Percentiles rank a stretch among this genome's conserved stretches.
Evolutionary conservation across 2,797 vertebrate species (phyloP).

Genomic region (Anableps anableps): DNA sequence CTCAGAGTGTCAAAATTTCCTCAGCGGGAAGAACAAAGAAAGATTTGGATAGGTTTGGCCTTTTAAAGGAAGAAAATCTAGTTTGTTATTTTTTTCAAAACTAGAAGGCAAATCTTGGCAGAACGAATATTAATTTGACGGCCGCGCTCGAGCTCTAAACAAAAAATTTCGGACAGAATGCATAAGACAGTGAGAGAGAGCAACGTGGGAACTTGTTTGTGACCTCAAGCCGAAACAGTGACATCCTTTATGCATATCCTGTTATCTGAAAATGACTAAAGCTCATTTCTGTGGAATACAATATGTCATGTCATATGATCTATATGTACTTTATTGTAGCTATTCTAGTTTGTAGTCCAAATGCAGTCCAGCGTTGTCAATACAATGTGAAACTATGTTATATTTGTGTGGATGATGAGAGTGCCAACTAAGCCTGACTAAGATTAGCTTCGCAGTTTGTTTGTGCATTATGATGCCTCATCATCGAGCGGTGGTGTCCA

Average conservation of each 20-base stretch:
- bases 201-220: constrained; percentile 77
- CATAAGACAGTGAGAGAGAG: constrained; percentile 64
- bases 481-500: constrained; percentile 85
- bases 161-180: constrained; percentile 65
- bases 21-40: constrained; percentile 66
- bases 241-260: constrained; percentile 84
- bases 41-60: constrained; percentile 57
- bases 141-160: constrained; percentile 61
- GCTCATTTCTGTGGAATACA: constrained; percentile 86
- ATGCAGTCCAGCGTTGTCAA: constrained; percentile 88
- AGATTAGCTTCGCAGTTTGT: constrained; percentile 88
- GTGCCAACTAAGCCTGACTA: constrained; percentile 88
- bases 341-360: constrained; percentile 90
- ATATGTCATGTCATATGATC: constrained; percentile 88
- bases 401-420: constrained; percentile 88
- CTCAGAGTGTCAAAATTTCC: constrained; percentile 74
- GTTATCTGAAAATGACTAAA: constrained; percentile 85
- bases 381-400: constrained; percentile 89
- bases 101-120: constrained; percentile 64
- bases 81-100: constrained; percentile 58
- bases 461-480: constrained; percentile 87
- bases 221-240: constrained; percentile 84
- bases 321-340: constrained; percentile 89
- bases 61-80: constrained; percentile 53
- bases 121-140: constrained; percentile 57